These are phyloP conservation scores for Pelochelys cantorii DNA, from an alignment of 2,797 vertebrate genomes.

Conservation along the genomic window DNA sequence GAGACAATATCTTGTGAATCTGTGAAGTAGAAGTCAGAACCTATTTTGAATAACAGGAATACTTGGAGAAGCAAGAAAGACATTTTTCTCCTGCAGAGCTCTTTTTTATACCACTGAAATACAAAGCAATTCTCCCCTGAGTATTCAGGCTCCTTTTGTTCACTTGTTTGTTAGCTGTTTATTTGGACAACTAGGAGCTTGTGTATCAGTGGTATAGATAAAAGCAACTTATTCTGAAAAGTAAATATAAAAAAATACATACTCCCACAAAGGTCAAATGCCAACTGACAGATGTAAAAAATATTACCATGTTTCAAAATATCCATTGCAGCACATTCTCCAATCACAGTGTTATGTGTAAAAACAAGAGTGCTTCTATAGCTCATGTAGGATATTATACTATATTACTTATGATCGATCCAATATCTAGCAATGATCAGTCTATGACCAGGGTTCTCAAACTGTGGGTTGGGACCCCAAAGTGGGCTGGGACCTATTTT, in stretches of 20 bases:
- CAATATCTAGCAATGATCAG: constrained; percentile 7
- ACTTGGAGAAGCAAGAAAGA: constrained; percentile 27
- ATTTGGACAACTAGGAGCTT: constrained; percentile 53
- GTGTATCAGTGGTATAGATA: constrained; percentile 50
- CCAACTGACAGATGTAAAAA: constrained; percentile 69
- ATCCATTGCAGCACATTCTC: constrained; percentile 29
- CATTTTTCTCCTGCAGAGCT: neutral
- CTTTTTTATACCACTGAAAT: neutral
- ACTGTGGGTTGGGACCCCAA: too few species aligned
- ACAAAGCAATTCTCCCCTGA: neutral
- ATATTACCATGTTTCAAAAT: constrained; percentile 31
- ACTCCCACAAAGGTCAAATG: constrained; percentile 67
- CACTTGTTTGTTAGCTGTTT: constrained; percentile 31
- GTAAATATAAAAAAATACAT: constrained; percentile 71
- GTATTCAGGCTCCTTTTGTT: constrained; percentile 26
- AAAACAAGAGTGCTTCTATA: constrained; percentile 4
- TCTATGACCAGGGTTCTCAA: neutral
- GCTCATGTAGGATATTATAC: neutral
- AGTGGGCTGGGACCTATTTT: too few species aligned
- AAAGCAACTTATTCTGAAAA: constrained; percentile 55
- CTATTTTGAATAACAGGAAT: neutral
- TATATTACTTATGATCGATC: constrained; percentile 5
- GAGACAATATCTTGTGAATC: neutral
- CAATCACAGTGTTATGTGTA: neutral
- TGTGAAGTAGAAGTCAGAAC: neutral